Percentiles rank a stretch among this genome's conserved stretches.
Evolutionary conservation across 2,113 vertebrate genomes (phyloP).

Genomic region (Ammodramus savannarum): DNA sequence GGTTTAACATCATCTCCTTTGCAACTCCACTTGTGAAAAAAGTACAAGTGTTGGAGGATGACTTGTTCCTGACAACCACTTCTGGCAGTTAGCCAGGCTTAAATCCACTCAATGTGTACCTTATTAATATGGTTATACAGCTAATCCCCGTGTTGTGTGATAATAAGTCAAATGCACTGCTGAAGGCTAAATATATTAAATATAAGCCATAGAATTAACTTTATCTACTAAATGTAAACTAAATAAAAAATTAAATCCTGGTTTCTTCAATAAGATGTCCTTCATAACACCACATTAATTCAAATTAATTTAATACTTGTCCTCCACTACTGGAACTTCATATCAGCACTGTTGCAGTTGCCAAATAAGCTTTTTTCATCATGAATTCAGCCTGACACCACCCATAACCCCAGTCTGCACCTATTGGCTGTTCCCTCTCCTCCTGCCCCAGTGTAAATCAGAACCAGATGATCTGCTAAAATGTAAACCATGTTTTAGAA

Average conservation of each 20-base stretch:
- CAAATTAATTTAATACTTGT: not conserved
- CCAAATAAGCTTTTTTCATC: not conserved
- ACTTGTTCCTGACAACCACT: not conserved
- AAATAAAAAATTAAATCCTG: constrained; percentile 13
- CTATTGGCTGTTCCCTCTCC: not conserved
- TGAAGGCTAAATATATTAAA: constrained; percentile 4
- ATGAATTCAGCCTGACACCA: not conserved
- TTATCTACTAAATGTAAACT: not conserved
- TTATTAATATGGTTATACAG: constrained; percentile 18
- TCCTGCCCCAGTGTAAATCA: not conserved
- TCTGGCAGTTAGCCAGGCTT: not conserved
- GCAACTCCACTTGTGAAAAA: not conserved
- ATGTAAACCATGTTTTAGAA: not conserved
- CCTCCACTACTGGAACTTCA: not conserved
- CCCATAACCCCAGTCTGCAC: not conserved
- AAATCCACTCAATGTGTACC: not conserved
- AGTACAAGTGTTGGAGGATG: not conserved
- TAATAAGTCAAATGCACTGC: not conserved
- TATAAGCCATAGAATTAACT: not conserved
- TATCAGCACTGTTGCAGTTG: not conserved
- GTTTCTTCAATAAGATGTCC: constrained; percentile 1
- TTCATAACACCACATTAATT: constrained; percentile 13
- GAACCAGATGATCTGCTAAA: not conserved
- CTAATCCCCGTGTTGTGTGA: not conserved
- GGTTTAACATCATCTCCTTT: not conserved